Base-by-base conservation (phyloP, 2,888 invertebrate genomes). In the Chaitophorus viminalis region DNA sequence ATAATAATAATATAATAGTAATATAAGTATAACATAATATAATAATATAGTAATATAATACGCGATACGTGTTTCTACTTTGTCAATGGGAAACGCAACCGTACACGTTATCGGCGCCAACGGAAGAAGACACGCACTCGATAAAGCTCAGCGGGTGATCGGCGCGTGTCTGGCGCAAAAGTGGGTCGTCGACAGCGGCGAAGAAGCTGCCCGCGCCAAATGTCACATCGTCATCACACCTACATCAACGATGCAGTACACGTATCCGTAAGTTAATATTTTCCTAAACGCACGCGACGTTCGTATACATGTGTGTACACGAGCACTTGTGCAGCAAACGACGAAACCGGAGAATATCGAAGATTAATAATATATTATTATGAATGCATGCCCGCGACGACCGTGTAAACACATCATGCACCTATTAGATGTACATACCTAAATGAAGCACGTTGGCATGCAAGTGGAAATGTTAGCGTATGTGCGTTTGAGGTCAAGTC, bases 81-180 rank as follows among this genome's bases (percentile, higher is more conserved):
- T 8, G 68, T 68, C 68, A 68, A 68, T 68, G 68, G n/a, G n/a
- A 68, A 68, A 68, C 68, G n/a, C n/a, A 25, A 29, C n/a, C n/a
- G 29, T 68, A 8, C 68, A 31, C 74, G 74, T 36, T 74, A 36
- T 74, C 74, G 74, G 74, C 74, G 74, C 74, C 82, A 70, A 82
- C 33, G 25, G 82, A 52, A 82, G 82, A 82, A 9, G 82, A 72
- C 70, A 31, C 81, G 11, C 18, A 31, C 79, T 65, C 68, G 65
- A 81, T n/a, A n/a, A 83, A 83, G 82, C 82, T 83, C 82, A 60
- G 82, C 82, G 60, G 82, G 82, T 36, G 74, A 29, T 36, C 82
- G 72, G 21, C 46, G 82, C 54, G 52, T 29, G 68, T n/a, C 68
- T n/a, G 68, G 68, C n/a, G 1, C n/a, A n/a, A 8, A 82, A 74